Evolutionary conservation across 2,888 invertebrate species (phyloP).

Genomic region (Cataglyphis altisquamis): DNA sequence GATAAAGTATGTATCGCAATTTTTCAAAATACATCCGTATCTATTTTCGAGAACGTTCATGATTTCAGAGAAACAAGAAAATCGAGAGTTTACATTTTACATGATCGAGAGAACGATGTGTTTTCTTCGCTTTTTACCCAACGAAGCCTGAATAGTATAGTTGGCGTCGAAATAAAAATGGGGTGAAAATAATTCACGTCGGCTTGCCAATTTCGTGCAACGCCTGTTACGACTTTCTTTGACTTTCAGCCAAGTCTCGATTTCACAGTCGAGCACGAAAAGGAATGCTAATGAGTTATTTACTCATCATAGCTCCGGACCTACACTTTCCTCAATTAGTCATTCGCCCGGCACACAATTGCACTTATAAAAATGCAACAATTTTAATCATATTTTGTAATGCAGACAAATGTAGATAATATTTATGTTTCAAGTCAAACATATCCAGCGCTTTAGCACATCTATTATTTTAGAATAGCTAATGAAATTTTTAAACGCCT

Average conservation of each 20-base stretch:
- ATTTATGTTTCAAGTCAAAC: background rate
- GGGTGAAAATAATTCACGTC: constrained; percentile 68
- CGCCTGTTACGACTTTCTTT: constrained; percentile 61
- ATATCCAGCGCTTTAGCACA: background rate
- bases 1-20: constrained; percentile 4
- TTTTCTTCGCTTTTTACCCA: constrained; percentile 63
- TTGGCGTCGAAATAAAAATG: constrained; percentile 42
- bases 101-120: constrained; percentile 47
- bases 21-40: constrained; percentile 8
- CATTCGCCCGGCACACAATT: constrained; percentile 16
- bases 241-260: constrained; percentile 65
- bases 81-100: constrained; percentile 54
- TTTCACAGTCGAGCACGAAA: constrained; percentile 70
- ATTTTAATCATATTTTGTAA: constrained; percentile 7
- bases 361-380: constrained; percentile 1
- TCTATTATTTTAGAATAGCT: background rate
- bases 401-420: background rate
- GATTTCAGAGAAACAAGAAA: constrained; percentile 59
- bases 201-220: constrained; percentile 49
- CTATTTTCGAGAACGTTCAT: constrained; percentile 41
- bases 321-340: constrained; percentile 49
- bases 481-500: background rate
- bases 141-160: constrained; percentile 69
- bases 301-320: constrained; percentile 46
- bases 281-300: constrained; percentile 66